These are phyloP conservation scores for Habrosyne pyritoides DNA, from an alignment of 2,888 invertebrate species.

Conservation along the genomic window DNA sequence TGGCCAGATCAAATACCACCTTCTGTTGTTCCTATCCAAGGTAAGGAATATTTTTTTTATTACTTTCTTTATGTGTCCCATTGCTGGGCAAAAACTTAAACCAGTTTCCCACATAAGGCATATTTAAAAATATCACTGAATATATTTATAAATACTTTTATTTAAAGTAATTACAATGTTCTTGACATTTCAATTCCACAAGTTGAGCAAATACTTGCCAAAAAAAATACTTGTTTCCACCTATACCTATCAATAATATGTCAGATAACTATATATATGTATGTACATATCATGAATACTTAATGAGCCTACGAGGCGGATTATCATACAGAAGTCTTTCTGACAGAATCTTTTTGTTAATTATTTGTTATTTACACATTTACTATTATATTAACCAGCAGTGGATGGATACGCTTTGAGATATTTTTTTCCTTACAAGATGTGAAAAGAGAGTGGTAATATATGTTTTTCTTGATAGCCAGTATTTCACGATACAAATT, in stretches of 20 bases:
- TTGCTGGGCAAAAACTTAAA: no score
- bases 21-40: constrained; percentile 97
- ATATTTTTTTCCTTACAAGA: no score
- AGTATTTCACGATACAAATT: no score
- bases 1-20: constrained; percentile 98
- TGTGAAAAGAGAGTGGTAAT: no score
- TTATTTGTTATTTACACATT: background rate
- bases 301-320: background rate
- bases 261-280: background rate
- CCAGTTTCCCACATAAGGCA: no score
- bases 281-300: background rate
- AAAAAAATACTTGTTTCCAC: background rate
- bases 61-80: no score
- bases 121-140: background rate
- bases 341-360: no score
- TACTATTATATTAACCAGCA: no score
- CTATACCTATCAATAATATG: background rate
- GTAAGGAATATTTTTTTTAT: constrained; percentile 44
- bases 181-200: background rate
- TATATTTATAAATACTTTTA: background rate
- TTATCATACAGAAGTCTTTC: background rate
- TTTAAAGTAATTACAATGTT: background rate
- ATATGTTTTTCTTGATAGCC: no score
- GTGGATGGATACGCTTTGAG: no score
- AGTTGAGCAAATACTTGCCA: background rate